A percentile compares a stretch with the other conserved stretches of the same genome.
These are phyloP conservation scores for Psittacara wagleri DNA, from an alignment of 2,113 vertebrate genomes.

Conservation along the genomic window DNA sequence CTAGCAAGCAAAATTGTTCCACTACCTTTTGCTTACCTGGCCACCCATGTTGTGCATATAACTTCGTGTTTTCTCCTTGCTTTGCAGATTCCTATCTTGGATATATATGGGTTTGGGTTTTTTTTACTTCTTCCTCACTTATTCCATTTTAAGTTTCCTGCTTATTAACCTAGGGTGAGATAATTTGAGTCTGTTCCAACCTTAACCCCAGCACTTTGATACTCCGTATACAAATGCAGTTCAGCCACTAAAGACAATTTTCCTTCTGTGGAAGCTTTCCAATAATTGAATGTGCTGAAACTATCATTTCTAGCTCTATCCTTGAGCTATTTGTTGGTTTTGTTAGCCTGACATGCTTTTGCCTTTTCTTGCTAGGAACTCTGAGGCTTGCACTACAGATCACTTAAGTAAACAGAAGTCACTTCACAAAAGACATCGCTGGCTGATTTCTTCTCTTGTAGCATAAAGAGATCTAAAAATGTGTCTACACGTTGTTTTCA, in stretches of 20 bases:
- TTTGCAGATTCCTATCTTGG: slow-evolving; percentile 22
- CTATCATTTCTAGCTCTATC: background rate
- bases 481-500: rapidly evolving
- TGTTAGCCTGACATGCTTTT: background rate
- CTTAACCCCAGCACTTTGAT: slow-evolving; percentile 1
- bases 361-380: background rate
- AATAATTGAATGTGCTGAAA: slow-evolving; percentile 8
- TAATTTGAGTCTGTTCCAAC: slow-evolving; percentile 11
- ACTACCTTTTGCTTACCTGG: background rate
- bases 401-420: background rate
- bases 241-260: slow-evolving; percentile 31
- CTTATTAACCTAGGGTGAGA: background rate
- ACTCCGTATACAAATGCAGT: slow-evolving; percentile 11
- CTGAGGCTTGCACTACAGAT: background rate
- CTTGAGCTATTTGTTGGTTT: slow-evolving; percentile 40
- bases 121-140: background rate
- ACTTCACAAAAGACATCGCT: background rate
- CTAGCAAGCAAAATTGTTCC: background rate
- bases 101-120: background rate
- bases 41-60: background rate
- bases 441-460: background rate
- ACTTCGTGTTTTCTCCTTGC: background rate
- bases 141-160: background rate
- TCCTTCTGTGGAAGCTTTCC: slow-evolving; percentile 29
- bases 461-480: background rate